Percentiles rank a stretch among this genome's conserved stretches.
Evolutionary conservation across 2,797 vertebrate genomes (phyloP).

Genomic region (Hoplostethus mediterraneus): DNA sequence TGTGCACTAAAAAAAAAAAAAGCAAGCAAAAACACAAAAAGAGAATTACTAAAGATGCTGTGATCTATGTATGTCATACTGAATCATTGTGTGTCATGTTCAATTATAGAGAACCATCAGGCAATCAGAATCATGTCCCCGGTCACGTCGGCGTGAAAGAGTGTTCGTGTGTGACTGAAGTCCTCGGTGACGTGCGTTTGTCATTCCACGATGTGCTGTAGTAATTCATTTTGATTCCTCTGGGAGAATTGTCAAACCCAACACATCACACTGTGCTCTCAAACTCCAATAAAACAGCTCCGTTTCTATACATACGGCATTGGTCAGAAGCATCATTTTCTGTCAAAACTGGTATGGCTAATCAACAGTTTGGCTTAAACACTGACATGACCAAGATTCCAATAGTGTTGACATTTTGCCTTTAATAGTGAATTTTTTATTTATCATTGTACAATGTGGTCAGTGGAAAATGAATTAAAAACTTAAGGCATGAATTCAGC

Average conservation of each 20-base stretch:
- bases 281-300: slow-evolving; percentile 82
- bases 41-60: slow-evolving; percentile 85
- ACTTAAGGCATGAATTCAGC: slow-evolving; percentile 56
- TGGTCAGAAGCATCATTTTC: slow-evolving; percentile 25
- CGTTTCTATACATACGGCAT: slow-evolving; percentile 71
- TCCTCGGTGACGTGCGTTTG: slow-evolving; percentile 63
- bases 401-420: not conserved
- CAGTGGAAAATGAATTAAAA: slow-evolving; percentile 45
- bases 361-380: too few relatives aligned
- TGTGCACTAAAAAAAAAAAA: slow-evolving; percentile 84
- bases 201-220: slow-evolving; percentile 79
- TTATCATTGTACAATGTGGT: slow-evolving; percentile 55
- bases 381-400: too few relatives aligned
- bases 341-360: too few relatives aligned
- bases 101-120: slow-evolving; percentile 71
- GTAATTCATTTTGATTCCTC: slow-evolving; percentile 71
- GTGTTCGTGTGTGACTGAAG: slow-evolving; percentile 64
- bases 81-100: slow-evolving; percentile 79
- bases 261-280: slow-evolving; percentile 83
- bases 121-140: slow-evolving; percentile 73
- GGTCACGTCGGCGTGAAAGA: slow-evolving; percentile 51
- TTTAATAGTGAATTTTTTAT: slow-evolving; percentile 24
- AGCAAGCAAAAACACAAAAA: slow-evolving; percentile 78
- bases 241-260: slow-evolving; percentile 73
- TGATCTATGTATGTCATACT: slow-evolving; percentile 83